Conservation (phyloP, 1,140 invertebrate species). For the Zaprionus camerounensis region DNA sequence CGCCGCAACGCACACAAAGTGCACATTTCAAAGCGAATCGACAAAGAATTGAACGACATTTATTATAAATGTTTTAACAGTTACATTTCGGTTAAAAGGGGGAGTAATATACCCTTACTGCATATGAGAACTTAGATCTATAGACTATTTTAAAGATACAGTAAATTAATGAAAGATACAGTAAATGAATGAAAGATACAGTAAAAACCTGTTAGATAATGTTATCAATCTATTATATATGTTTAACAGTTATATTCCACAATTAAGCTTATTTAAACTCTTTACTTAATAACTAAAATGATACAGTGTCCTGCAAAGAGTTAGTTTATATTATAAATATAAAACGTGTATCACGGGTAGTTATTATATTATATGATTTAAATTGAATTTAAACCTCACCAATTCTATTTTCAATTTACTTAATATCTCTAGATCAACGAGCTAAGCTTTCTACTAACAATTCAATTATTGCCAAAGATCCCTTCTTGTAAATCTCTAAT, state of each 20-base stretch:
- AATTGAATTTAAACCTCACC: background rate
- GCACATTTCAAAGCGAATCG: constrained; percentile 48
- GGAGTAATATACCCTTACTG: background rate
- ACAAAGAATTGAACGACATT: constrained; percentile 42
- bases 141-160: background rate
- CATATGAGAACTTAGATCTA: background rate
- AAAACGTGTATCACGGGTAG: too few relatives aligned
- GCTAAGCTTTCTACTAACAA: background rate
- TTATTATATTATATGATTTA: background rate
- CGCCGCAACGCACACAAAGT: constrained; percentile 35
- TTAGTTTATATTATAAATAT: too few relatives aligned
- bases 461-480: constrained; percentile 7
- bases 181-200: too few relatives aligned
- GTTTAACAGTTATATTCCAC: too few relatives aligned
- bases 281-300: too few relatives aligned
- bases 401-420: background rate
- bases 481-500: background rate
- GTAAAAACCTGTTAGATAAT: too few relatives aligned
- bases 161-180: too few relatives aligned
- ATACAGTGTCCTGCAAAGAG: too few relatives aligned
- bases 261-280: too few relatives aligned
- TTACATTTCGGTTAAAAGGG: constrained; percentile 5
- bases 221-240: too few relatives aligned
- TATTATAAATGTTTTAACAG: constrained; percentile 46
- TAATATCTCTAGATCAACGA: background rate